These are phyloP conservation scores for Ips nitidus DNA, from an alignment of 1,140 invertebrate species.

Conservation along the genomic window DNA sequence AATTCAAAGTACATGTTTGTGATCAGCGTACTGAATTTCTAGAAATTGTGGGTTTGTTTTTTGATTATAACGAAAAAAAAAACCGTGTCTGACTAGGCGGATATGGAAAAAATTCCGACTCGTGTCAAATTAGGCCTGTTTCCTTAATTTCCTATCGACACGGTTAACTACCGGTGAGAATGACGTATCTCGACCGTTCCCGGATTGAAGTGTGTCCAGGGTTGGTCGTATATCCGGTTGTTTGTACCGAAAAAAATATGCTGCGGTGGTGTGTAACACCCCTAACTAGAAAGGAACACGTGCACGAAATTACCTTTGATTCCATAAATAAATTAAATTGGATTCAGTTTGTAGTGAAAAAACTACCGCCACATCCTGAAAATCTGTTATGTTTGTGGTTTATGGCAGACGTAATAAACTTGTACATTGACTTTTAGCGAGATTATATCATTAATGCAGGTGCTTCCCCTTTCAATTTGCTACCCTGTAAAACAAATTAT, in stretches of 20 bases:
- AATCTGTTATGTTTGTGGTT: no score
- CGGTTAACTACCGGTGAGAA: slow-evolving; percentile 25
- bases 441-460: slow-evolving; percentile 1
- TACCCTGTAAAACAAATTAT: slow-evolving; percentile 20
- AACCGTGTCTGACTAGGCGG: no score
- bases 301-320: slow-evolving; percentile 26
- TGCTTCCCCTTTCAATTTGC: slow-evolving; percentile 9
- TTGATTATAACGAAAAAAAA: no score
- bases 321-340: slow-evolving; percentile 13
- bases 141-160: slow-evolving; percentile 22
- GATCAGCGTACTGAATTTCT: no score
- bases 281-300: slow-evolving; percentile 16
- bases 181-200: slow-evolving; percentile 24
- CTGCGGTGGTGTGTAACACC: slow-evolving; percentile 21
- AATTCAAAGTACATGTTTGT: no score
- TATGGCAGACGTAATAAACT: no score
- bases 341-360: no score
- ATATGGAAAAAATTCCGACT: not conserved
- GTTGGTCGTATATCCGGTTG: slow-evolving; percentile 24
- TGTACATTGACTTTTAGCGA: not conserved
- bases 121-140: slow-evolving; percentile 23
- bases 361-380: no score
- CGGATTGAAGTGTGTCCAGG: slow-evolving; percentile 28
- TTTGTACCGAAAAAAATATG: slow-evolving; percentile 5
- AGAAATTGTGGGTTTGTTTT: no score